phyloP scores from a whole-genome alignment of 2,797 vertebrate genomes.

The Trematomus bernacchii region DNA sequence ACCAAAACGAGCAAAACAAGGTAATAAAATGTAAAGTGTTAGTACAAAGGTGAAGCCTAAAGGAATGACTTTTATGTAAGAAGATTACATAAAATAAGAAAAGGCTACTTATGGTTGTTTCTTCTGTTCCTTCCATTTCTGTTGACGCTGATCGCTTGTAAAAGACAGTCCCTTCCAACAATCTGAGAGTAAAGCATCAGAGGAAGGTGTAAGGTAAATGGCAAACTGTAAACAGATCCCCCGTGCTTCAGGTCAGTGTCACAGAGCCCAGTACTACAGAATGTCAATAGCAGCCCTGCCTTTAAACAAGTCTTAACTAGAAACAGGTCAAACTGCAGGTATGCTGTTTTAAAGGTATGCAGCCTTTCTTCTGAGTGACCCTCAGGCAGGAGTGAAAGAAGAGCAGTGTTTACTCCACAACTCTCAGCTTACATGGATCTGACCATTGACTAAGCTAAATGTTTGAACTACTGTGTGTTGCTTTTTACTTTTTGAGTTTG shows the following conservation, averaged over 20 bases:
- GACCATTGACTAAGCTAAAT: not conserved
- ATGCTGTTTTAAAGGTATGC: conserved; percentile 20
- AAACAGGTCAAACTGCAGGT: conserved; percentile 6
- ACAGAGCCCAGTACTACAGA: not conserved
- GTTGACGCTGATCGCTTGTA: not conserved
- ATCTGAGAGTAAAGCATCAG: not conserved
- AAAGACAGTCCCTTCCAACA: not conserved
- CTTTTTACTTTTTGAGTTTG: not conserved
- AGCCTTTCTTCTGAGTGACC: not conserved
- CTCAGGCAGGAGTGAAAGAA: not conserved
- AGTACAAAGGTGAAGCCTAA: not conserved
- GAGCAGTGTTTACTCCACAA: not conserved
- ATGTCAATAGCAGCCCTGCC: not conserved
- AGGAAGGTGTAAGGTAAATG: not conserved
- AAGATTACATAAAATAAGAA: not conserved
- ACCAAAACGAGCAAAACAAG: not conserved
- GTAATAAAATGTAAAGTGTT: not conserved
- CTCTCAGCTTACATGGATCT: not conserved
- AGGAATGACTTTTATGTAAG: not conserved
- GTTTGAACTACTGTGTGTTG: not conserved
- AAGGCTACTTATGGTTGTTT: not conserved
- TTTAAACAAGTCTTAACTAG: conserved; percentile 11
- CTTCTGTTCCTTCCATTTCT: conserved; percentile 26
- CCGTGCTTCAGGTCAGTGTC: not conserved
- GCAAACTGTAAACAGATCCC: not conserved